These are phyloP conservation scores for Paraescarpia echinospica DNA, from an alignment of 1,140 invertebrate species.

Conservation along the genomic window DNA sequence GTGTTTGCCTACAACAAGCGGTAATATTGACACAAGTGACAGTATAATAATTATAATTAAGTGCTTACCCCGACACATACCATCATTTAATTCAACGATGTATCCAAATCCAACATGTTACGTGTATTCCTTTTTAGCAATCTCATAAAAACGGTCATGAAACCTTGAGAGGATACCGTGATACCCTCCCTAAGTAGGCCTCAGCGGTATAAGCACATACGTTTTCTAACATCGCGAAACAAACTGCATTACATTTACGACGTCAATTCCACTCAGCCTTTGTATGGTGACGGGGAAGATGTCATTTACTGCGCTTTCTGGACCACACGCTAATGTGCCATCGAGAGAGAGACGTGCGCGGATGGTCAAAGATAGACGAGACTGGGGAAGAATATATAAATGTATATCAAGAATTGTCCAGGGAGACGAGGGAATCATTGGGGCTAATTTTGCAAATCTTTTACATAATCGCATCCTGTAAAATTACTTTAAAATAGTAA, in stretches of 20 bases:
- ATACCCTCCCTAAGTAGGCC: neutral
- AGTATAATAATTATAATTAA: neutral
- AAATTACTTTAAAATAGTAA: neutral
- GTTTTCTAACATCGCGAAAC: neutral
- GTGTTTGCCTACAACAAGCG: too few species aligned
- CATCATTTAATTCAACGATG: neutral
- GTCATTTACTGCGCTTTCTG: neutral
- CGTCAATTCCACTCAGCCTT: neutral
- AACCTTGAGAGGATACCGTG: neutral
- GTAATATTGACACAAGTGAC: too few species aligned
- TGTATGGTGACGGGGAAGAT: neutral
- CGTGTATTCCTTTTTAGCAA: neutral
- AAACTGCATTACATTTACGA: neutral
- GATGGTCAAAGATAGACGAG: neutral
- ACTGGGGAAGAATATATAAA: neutral
- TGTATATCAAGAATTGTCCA: neutral
- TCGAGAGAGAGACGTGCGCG: neutral
- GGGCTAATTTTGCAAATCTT: too few species aligned
- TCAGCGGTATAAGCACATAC: neutral
- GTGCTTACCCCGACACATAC: neutral
- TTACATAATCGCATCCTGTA: too few species aligned
- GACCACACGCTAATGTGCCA: neutral
- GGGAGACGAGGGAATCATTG: neutral
- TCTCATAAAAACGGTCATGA: neutral
- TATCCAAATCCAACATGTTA: neutral